phyloP scores from a whole-genome alignment of 2,797 vertebrate species.

The Harpagifer antarcticus region DNA sequence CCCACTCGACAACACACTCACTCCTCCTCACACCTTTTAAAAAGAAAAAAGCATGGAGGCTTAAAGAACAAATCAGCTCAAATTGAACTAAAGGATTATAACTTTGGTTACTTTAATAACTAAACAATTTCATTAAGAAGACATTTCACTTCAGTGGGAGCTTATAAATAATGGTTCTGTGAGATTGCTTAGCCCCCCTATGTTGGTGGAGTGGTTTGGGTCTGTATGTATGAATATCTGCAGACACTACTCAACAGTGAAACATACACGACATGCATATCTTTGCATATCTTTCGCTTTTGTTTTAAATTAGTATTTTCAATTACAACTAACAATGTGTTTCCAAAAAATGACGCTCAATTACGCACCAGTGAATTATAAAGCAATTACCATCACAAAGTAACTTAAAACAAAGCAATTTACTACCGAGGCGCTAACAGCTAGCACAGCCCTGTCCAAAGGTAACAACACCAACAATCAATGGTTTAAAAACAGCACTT shows the following conservation, averaged over 20 bases:
- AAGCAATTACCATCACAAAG: neutral
- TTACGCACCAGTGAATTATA: neutral
- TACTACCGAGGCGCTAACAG: too few relatives aligned
- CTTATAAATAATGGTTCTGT: constrained; percentile 1
- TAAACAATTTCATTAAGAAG: constrained; percentile 13
- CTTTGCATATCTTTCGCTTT: too few relatives aligned
- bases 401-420: neutral
- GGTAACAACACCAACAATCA: too few relatives aligned
- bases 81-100: constrained; percentile 10
- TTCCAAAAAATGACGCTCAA: neutral
- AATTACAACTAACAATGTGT: neutral
- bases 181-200: neutral
- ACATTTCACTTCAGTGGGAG: constrained; percentile 2
- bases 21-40: constrained; percentile 24
- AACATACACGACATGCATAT: neutral
- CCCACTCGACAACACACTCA: constrained; percentile 57
- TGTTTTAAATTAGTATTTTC: neutral
- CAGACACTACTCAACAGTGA: neutral
- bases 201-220: neutral
- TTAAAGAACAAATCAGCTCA: constrained; percentile 25
- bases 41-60: constrained; percentile 13
- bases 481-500: too few relatives aligned
- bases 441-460: too few relatives aligned
- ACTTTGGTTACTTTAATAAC: constrained; percentile 8
- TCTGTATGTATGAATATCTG: neutral